Evolutionary conservation across 1,140 invertebrate species (phyloP), one percentile per base, ranked within the genome.

Genomic region (Drosophila grimshawi): DNA sequence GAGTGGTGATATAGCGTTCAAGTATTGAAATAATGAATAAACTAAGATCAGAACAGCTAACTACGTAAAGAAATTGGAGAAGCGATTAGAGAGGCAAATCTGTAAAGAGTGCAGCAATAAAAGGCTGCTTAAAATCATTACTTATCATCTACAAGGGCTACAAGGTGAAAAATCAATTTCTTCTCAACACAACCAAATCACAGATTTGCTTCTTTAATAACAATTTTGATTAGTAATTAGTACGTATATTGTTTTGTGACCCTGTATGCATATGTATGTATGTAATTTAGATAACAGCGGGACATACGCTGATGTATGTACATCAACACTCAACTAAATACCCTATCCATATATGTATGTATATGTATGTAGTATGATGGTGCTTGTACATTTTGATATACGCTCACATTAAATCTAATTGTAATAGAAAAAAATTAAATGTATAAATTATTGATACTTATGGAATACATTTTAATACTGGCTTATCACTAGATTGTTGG

Each of bases 311-410:
- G 41, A 63, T 19, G 49, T 60, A 46, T 46, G 19, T 45, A 43
- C n/a, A 51, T 59, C 27, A 73, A 60, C 37, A 43, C 3, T 61
- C 1, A 73, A 55, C 27, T 46, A 46, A 68, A 37, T 45, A 52
- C 43, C 39, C 39, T 32, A 57, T 30, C 27, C 30, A 57, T 41
- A 5, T 29, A 41, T 19, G 10, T 41, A 41, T 3, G 0, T n/a
- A 43, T 8, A 10, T 10, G 39, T 41, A 41, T 8, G 39, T 41
- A 41, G 2, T 10, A 41, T 41, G 32, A 56, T 30, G 37, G 35
- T 76, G 57, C n/a, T 43, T 62, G 37, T 49, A 77, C 39, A 73
- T 78, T 78, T 78, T 75, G 76, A 78, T 60, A 60, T 68, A 64
- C 41, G 71, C 76, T 75, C 76, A 49, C 11, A 11, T 37, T 62